Base-by-base conservation (phyloP, 2,113 vertebrate genomes). In the Ammospiza caudacuta region DNA sequence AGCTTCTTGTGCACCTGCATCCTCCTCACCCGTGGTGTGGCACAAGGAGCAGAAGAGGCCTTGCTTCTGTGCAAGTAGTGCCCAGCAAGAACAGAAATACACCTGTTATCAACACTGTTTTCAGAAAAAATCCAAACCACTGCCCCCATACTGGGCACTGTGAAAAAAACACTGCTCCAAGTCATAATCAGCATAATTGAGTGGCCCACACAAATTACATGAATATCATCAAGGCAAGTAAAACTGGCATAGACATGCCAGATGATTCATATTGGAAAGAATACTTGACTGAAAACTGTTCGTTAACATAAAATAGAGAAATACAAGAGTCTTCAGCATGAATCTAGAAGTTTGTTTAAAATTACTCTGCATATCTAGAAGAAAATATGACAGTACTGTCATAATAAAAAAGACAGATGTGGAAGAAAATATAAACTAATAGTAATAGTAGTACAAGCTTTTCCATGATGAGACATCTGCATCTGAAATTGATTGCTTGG, bases 121-220 rank as follows among this genome's bases (percentile, higher is more conserved):
- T 23, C 22, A 33, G 33, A 29, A 59, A 31, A 89, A 51, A 28
- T 28, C 18, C 44, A 73, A 37, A 44, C 27, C 8, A 19, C 9
- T 1, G 1, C 9, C 9, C 12, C 33, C 37, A 4, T 6, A 28
- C 22, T 6, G 8, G 51, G 23, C 27, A 19, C 27, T 8, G 4
- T 15, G 59, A 33, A 28, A 35, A 64, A 64, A 23, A 0, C 21
- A 19, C 51, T 51, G 15, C 3, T 19, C 14, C 21, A 51, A 58
- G 13, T 27, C 51, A 64, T 13, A 37, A 66, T 15, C 43, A 33
- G 18, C 31, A 33, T 22, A 37, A 18, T 7, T 37, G 43, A 27
- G 33, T 28, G 75, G 41, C 7, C 24, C 16, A 69, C 63, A 28
- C 25, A 75, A 69, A 67, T 58, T 7, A 62, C 24, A 62, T 55